A percentile compares a stretch with the other conserved stretches of the same genome.
Evolutionary conservation across 2,888 invertebrate species (phyloP).

Genomic region (Diplazon laetatorius): DNA sequence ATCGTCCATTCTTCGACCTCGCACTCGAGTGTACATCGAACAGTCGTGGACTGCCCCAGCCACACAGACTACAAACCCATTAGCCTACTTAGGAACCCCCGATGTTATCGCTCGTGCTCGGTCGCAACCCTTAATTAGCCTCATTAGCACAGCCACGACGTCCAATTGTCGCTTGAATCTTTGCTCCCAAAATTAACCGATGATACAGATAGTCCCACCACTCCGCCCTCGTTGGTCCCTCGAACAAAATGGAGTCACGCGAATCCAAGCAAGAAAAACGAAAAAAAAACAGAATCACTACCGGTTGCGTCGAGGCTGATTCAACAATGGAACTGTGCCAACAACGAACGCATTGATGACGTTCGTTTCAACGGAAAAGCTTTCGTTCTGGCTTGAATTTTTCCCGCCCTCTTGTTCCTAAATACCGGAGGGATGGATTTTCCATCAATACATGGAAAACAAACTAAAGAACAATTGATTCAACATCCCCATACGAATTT

Average conservation of each 20-base stretch:
- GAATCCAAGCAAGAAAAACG: background rate
- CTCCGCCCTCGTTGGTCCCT: no score
- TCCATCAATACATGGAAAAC: no score
- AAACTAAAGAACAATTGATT: no score
- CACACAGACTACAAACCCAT: conserved; percentile 18
- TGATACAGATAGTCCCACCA: conserved; percentile 2
- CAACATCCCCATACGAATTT: no score
- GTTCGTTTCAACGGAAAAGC: background rate
- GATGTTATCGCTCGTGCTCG: conserved; percentile 40
- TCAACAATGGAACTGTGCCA: background rate
- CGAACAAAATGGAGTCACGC: background rate
- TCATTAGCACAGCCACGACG: conserved; percentile 37
- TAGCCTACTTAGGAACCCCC: conserved; percentile 51
- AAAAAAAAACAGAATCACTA: background rate
- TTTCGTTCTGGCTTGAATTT: background rate
- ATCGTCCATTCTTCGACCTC: conserved; percentile 24
- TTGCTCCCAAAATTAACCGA: conserved; percentile 28
- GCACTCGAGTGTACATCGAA: conserved; percentile 39
- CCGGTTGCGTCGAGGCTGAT: conserved; percentile 19
- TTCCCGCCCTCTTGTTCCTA: no score
- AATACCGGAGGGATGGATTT: no score
- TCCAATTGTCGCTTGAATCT: conserved; percentile 44
- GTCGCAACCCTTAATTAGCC: conserved; percentile 39
- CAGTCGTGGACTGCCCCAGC: conserved; percentile 17
- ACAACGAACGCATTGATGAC: background rate